Evolutionary conservation across 1,140 invertebrate genomes (phyloP), one percentile per base, ranked within the genome.

Genomic region (Batillaria attramentaria): DNA sequence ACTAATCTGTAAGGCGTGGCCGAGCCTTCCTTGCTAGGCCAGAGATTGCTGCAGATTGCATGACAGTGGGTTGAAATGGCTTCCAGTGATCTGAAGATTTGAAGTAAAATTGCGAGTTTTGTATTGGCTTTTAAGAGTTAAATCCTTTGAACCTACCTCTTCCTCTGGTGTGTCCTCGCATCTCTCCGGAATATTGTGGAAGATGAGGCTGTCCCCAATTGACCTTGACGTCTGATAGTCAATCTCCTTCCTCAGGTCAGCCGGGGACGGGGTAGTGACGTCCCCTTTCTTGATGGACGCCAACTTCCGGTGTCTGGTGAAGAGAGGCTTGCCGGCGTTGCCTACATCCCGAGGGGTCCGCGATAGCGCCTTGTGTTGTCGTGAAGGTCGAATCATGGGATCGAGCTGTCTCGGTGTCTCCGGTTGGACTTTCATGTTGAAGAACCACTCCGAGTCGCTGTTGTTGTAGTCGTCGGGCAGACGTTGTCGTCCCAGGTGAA

Each of bases 141-240:
- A n/a, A n/a, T n/a, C n/a, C n/a, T n/a, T n/a, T 65, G 28, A 8
- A n/a, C 8, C 13, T 37, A 73, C 72, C 54, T 73, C 46, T 4
- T 10, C 72, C 33, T 73, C 72, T 16, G 72, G 72, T 33, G 72
- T 73, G 46, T 73, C 54, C 1, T 73, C 33, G 37, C 8, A 60
- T n/a, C 43, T 33, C n/a, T 54, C 72, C 5, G 72, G 72, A 35
- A 73, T 57, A 50, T 73, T 73, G 54, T 73, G 72, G 37, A 73
- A 73, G 72, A 73, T 60, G 72, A 73, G 72, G 50, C 46, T 73
- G 72, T 60, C 72, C 28, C 72, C 72, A 13, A 73, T 54, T 4
- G 72, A 60, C 54, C 31, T 73, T 43, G 72, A 43, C 33, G 31
- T 37, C 72, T 73, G 72, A 20, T 18, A n/a, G 46, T 73, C 54